Percentiles rank a stretch among this genome's conserved stretches.
Conservation (phyloP, 2,797 vertebrate species). For the Hypotaenidia okinawae region DNA sequence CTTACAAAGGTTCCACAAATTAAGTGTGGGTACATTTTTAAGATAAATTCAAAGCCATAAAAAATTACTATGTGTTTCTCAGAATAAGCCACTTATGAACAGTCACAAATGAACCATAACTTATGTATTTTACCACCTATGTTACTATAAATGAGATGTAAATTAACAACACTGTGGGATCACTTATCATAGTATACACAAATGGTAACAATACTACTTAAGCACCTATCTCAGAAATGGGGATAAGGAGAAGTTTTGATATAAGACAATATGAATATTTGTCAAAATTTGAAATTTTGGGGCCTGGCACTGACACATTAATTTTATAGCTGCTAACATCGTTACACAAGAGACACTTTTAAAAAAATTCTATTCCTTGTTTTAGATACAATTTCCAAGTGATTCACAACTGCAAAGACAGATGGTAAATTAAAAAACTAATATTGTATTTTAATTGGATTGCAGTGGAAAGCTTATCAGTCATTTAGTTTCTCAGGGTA, state of each 20-base stretch:
- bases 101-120: background rate
- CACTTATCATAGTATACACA: background rate
- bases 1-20: background rate
- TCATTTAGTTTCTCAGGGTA: background rate
- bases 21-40: background rate
- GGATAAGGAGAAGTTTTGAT: background rate
- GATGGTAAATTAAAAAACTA: background rate
- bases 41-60: background rate
- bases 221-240: background rate
- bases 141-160: background rate
- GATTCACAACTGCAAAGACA: background rate
- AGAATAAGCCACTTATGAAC: background rate
- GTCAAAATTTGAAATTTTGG: background rate
- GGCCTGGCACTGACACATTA: background rate
- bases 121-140: background rate
- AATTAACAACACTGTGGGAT: background rate
- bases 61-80: background rate
- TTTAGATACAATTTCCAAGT: constrained; percentile 13
- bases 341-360: background rate
- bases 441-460: constrained; percentile 1
- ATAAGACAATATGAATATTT: background rate
- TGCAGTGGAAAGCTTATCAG: constrained; percentile 13
- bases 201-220: background rate
- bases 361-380: background rate
- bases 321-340: background rate